Evolutionary conservation across 2,888 invertebrate species (phyloP).

Genomic region (Idaea straminata): DNA sequence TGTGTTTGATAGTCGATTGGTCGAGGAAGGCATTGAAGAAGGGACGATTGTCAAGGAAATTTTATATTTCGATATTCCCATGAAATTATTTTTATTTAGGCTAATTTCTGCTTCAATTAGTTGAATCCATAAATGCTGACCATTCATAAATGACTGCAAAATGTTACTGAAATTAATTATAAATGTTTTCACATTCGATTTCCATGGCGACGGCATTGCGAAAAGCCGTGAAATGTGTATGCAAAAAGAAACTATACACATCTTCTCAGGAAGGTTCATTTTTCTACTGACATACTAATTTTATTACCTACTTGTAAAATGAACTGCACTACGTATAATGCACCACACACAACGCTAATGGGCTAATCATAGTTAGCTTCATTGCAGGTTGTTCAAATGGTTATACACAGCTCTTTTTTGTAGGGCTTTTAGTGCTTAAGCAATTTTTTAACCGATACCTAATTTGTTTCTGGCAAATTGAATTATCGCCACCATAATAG

Average conservation of each 20-base stretch:
- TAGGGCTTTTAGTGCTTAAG: neutral
- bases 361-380: neutral
- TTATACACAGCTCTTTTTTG: too few relatives aligned
- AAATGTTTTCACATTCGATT: conserved; percentile 5
- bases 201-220: conserved; percentile 1
- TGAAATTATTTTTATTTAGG: too few relatives aligned
- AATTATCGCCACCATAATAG: conserved; percentile 10
- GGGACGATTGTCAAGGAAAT: too few relatives aligned
- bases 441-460: neutral
- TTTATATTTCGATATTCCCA: too few relatives aligned
- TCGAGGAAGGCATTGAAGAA: too few relatives aligned
- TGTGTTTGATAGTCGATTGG: too few relatives aligned
- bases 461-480: conserved; percentile 8
- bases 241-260: neutral
- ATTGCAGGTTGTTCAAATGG: neutral
- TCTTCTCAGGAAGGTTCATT: neutral
- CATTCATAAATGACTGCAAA: too few relatives aligned
- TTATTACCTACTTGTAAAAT: neutral
- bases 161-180: too few relatives aligned
- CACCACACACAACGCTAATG: neutral
- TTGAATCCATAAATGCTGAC: too few relatives aligned
- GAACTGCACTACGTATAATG: neutral
- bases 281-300: neutral
- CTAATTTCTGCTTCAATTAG: too few relatives aligned
- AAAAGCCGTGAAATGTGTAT: neutral